A percentile compares a stretch with the other conserved stretches of the same genome.
These are phyloP conservation scores for Trogon surrucura DNA, from an alignment of 2,113 vertebrate genomes.

Conservation along the genomic window DNA sequence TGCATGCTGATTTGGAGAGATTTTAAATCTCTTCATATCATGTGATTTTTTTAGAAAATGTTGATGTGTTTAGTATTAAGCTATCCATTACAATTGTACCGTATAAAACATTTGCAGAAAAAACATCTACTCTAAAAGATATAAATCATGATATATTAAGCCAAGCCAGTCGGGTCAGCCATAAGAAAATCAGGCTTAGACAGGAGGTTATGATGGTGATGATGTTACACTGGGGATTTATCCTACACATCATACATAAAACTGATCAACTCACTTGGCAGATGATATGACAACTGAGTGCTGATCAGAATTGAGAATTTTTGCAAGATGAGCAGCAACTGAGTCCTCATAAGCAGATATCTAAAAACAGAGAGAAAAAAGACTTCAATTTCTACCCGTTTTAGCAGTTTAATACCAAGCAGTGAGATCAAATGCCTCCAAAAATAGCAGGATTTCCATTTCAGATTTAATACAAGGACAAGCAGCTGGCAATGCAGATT, in stretches of 20 bases:
- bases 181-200: neutral
- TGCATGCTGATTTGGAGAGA: neutral
- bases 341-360: slow-evolving; percentile 95
- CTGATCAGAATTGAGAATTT: slow-evolving; percentile 97
- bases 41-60: neutral
- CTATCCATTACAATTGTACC: neutral
- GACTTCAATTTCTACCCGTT: neutral
- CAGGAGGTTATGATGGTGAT: neutral
- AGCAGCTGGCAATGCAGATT: neutral
- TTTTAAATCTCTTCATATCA: neutral
- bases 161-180: neutral
- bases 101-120: neutral
- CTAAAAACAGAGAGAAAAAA: slow-evolving; percentile 74
- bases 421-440: neutral
- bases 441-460: neutral
- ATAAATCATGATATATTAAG: neutral
- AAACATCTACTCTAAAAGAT: neutral
- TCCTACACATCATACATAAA: neutral
- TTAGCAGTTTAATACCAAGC: neutral
- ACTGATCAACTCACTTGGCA: slow-evolving; percentile 86
- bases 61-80: neutral
- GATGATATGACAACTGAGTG: slow-evolving; percentile 94
- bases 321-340: slow-evolving; percentile 92
- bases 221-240: neutral
- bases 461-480: neutral